Percentiles rank a stretch among this genome's conserved stretches.
Conservation (phyloP, 53 echinoderm and acorn worm species). For the Astropecten irregularis region DNA sequence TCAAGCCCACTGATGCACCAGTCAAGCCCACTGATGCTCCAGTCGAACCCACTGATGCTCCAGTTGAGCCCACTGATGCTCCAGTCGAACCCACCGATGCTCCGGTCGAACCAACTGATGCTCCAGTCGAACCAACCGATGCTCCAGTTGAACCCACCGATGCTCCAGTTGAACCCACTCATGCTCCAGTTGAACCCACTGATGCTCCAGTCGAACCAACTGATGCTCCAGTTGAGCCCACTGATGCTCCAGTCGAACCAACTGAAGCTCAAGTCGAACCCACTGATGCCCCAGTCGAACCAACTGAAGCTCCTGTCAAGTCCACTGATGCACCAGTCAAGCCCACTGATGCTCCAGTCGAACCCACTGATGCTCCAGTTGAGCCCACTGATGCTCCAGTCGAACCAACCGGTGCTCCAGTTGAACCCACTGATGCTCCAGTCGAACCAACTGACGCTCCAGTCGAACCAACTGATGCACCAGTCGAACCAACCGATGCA, state of each 20-base stretch:
- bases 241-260: neutral
- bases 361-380: neutral
- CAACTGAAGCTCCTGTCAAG: neutral
- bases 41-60: neutral
- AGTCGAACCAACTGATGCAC: neutral
- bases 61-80: neutral
- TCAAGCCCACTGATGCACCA: neutral
- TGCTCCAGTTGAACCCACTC: neutral
- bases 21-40: neutral
- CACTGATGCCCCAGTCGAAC: neutral
- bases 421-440: neutral
- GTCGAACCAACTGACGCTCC: slow-evolving; percentile 22
- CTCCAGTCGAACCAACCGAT: neutral
- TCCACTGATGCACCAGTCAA: neutral
- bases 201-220: slow-evolving; percentile 1
- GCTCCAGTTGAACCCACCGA: neutral
- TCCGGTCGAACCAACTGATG: neutral
- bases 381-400: neutral
- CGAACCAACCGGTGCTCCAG: neutral
- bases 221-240: neutral
- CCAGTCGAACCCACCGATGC: neutral
- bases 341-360: neutral
- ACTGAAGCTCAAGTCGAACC: slow-evolving; percentile 9
- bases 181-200: neutral
- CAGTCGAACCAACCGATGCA: neutral